Conservation (phyloP, 2,113 vertebrate genomes). For the Bos indicus region DNA sequence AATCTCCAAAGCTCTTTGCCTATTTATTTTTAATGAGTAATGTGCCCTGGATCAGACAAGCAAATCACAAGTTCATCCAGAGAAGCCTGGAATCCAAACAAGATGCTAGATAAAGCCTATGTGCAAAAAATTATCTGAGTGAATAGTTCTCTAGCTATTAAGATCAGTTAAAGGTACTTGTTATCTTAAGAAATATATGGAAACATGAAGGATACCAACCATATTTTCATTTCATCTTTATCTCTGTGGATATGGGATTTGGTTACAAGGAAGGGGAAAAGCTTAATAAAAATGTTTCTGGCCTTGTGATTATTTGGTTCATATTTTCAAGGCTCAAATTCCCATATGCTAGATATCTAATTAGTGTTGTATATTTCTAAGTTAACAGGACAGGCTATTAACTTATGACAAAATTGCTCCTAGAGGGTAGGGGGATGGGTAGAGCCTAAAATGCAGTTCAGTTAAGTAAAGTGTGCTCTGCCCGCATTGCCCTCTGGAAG, state of each 20-base stretch:
- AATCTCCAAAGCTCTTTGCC: conserved; percentile 60
- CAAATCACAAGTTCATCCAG: conserved; percentile 36
- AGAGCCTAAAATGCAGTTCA: not conserved
- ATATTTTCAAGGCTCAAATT: conserved; percentile 45
- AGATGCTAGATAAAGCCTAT: conserved; percentile 42
- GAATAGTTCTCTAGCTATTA: conserved; percentile 28
- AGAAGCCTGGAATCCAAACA: conserved; percentile 48
- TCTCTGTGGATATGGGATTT: not conserved
- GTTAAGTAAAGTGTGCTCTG: not conserved
- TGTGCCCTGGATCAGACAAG: conserved; percentile 53
- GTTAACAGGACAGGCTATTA: conserved; percentile 23
- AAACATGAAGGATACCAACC: not conserved
- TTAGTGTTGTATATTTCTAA: conserved; percentile 35
- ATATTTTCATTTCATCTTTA: conserved; percentile 27
- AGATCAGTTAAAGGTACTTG: conserved; percentile 31
- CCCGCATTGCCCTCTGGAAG: not conserved
- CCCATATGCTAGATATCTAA: conserved; percentile 7
- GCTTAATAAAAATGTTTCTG: conserved; percentile 8
- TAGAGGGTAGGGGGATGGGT: not conserved
- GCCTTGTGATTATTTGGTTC: conserved; percentile 28
- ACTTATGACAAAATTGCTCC: conserved; percentile 18
- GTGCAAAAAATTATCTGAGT: conserved; percentile 29
- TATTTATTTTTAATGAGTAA: conserved; percentile 67
- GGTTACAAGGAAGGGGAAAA: not conserved
- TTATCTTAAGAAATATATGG: conserved; percentile 47